Base-by-base conservation (phyloP, 1,140 invertebrate genomes). In the Drosophila sucinea region DNA sequence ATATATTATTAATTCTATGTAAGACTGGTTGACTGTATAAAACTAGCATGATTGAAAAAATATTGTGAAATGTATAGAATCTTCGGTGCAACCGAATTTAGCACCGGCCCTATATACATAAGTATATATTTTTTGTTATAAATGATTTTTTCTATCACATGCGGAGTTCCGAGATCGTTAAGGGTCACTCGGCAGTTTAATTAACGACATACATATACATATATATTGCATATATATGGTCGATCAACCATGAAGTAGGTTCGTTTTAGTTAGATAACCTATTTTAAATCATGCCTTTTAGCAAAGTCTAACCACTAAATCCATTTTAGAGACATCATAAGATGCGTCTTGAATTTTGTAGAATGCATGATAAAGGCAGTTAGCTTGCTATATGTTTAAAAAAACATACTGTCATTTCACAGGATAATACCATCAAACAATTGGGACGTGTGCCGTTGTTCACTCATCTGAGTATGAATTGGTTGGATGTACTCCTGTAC, bases 61-160 rank as follows among this genome's bases (percentile, higher is more conserved):
- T 23, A 51, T 27, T 51, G 44, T 51, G 44, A 51, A 51, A 23
- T 51, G 44, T 51, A 51, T 51, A 51, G 23, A 10, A 51, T 51
- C 25, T 27, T 51, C 23, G 44, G 23, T 51, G 7, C 7, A 51
- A 25, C 44, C 23, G 23, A 27, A 51, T 7, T 8, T 27, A 25
- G 23, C 44, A 51, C 23, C 7, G 3, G 23, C 25, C 44, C 23
- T 27, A 47, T 7, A 47, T 38, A 38, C 35, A 38, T 38, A 38
- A 7, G 4, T 23, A 51, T 51, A 7, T 51, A 3, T 27, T 3
- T 51, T 51, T 10, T 51, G 6, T 51, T 27, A 7, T 6, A 38
- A 38, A 38, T 3, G 8, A n/a, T 11, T 1, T 1, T 1, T 38
- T 38, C 3, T 11, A 38, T 38, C 35, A 8, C 10, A 41, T 17